phyloP scores from a whole-genome alignment of 2,113 vertebrate genomes.

The Aepyceros melampus region DNA sequence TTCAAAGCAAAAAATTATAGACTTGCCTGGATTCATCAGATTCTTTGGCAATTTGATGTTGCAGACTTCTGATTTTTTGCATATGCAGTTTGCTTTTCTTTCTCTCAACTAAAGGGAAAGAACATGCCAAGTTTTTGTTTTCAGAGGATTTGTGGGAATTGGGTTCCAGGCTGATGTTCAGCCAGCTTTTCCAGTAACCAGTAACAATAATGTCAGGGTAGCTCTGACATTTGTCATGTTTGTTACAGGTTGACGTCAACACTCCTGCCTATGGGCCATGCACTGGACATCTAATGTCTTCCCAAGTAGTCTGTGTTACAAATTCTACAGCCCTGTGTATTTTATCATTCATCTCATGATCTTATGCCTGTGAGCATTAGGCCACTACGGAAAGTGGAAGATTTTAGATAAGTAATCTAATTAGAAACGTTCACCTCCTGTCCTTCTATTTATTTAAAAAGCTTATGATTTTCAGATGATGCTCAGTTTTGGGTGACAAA shows the following conservation, averaged over 20 bases:
- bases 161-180: slow-evolving; percentile 63
- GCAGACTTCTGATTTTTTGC: background rate
- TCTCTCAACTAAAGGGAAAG: background rate
- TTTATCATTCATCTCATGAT: slow-evolving; percentile 60
- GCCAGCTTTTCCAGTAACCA: slow-evolving; percentile 59
- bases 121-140: background rate
- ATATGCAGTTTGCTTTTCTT: background rate
- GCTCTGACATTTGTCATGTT: slow-evolving; percentile 66
- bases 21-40: slow-evolving; percentile 45
- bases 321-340: slow-evolving; percentile 41
- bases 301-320: slow-evolving; percentile 53
- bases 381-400: background rate
- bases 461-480: background rate
- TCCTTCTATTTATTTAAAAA: background rate
- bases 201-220: slow-evolving; percentile 57
- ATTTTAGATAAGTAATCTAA: background rate
- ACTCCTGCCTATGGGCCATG: slow-evolving; percentile 42
- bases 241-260: slow-evolving; percentile 74
- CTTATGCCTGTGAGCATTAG: background rate
- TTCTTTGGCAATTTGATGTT: slow-evolving; percentile 57
- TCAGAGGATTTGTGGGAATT: slow-evolving; percentile 58
- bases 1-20: slow-evolving; percentile 44
- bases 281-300: slow-evolving; percentile 37
- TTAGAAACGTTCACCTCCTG: background rate
- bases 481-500: background rate